Evolutionary conservation across 2,113 vertebrate genomes (phyloP).

Genomic region (Montifringilla adamsi): DNA sequence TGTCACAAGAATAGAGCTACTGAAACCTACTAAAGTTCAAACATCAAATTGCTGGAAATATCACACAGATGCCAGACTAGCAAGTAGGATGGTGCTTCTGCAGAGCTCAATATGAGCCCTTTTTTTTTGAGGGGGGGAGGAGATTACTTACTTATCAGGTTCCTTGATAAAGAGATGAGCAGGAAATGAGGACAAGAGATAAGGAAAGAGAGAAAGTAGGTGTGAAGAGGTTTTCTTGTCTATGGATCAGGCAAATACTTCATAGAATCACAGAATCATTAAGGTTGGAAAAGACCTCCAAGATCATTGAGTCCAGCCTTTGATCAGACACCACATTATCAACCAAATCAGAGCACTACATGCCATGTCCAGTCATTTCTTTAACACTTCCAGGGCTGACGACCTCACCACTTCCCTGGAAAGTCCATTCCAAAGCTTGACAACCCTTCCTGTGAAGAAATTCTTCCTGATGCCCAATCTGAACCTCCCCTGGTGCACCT

Average conservation of each 20-base stretch:
- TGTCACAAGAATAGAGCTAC: neutral
- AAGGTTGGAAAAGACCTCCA: neutral
- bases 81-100: fast-evolving
- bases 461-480: neutral
- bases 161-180: neutral
- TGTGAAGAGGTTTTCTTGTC: neutral
- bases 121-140: too few species aligned
- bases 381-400: neutral
- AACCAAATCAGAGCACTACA: neutral
- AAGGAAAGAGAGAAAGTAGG: neutral
- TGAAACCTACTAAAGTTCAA: neutral
- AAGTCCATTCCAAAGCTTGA: neutral
- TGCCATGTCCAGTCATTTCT: neutral
- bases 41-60: neutral
- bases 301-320: neutral
- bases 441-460: neutral
- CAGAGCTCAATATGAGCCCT: fast-evolving
- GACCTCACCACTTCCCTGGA: neutral
- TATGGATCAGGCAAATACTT: neutral
- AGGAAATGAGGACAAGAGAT: neutral
- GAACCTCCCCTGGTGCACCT: neutral
- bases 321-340: neutral
- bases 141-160: neutral
- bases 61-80: neutral
- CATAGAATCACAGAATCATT: neutral